Conservation (phyloP, 2,113 vertebrate genomes). For the Cololabis saira region DNA sequence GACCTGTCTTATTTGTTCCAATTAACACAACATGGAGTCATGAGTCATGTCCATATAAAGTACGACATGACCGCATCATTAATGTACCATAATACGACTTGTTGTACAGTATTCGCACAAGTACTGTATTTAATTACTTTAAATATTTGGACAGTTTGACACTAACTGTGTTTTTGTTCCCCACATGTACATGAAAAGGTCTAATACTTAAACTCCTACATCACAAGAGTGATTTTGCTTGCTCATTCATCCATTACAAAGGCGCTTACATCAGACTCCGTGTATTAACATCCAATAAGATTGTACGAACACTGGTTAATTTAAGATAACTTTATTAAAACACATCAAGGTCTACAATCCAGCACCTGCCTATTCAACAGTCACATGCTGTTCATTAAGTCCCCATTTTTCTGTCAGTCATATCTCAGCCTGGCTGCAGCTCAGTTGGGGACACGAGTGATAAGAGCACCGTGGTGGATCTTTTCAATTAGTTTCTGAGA, state of each 20-base stretch:
- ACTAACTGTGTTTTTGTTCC: not conserved
- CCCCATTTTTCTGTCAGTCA: slow-evolving; percentile 66
- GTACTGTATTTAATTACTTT: not conserved
- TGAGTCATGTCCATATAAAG: not conserved
- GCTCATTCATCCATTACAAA: slow-evolving; percentile 59
- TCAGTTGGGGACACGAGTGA: slow-evolving; percentile 68
- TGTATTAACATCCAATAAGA: slow-evolving; percentile 64
- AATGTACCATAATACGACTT: too few species aligned
- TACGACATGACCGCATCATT: not conserved
- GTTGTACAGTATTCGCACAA: not conserved
- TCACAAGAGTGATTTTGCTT: slow-evolving; percentile 35
- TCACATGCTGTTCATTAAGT: slow-evolving; percentile 73
- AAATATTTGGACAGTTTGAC: not conserved
- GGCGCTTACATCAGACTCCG: slow-evolving; percentile 34
- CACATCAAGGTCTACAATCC: slow-evolving; percentile 53
- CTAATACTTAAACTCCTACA: slow-evolving; percentile 32
- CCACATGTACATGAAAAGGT: slow-evolving; percentile 17
- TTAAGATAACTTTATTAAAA: slow-evolving; percentile 72
- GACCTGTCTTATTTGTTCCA: not conserved
- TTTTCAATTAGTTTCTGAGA: slow-evolving; percentile 78
- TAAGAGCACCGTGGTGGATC: slow-evolving; percentile 65
- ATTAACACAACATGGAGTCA: not conserved
- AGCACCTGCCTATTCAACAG: slow-evolving; percentile 68
- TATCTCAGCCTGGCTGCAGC: slow-evolving; percentile 69
- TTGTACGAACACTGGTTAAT: slow-evolving; percentile 60